A percentile compares a stretch with the other conserved stretches of the same genome.
These are phyloP conservation scores for Tinea pellionella DNA, from an alignment of 2,888 invertebrate genomes.

Conservation along the genomic window DNA sequence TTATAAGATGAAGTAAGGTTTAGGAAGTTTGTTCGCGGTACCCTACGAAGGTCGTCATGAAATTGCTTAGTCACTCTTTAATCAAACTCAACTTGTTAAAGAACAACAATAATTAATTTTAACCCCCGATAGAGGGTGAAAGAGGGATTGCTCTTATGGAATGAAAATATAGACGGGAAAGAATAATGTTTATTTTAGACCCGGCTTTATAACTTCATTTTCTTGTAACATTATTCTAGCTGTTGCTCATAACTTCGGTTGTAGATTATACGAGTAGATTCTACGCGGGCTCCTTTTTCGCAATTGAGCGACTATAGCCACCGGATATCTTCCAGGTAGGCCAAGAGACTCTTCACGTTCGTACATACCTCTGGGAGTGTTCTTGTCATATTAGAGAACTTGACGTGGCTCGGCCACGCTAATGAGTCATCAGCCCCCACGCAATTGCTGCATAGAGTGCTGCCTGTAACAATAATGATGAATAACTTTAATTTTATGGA, in stretches of 20 bases:
- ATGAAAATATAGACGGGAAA: neutral
- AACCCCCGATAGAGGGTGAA: neutral
- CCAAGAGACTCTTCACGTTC: too few relatives aligned
- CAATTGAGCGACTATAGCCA: too few relatives aligned
- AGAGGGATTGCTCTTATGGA: conserved; percentile 5
- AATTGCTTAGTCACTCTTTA: conserved; percentile 12
- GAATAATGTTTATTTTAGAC: neutral
- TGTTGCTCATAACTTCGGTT: neutral
- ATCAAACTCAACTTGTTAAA: conserved; percentile 11
- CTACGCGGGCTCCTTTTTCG: too few relatives aligned
- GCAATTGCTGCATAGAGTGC: too few relatives aligned
- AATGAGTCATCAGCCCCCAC: too few relatives aligned
- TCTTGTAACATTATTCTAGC: neutral
- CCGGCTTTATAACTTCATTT: neutral
- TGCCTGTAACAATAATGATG: too few relatives aligned
- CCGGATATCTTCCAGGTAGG: too few relatives aligned
- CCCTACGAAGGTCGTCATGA: neutral
- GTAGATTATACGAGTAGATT: too few relatives aligned
- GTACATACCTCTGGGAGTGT: too few relatives aligned
- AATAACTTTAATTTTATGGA: too few relatives aligned
- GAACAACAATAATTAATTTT: conserved; percentile 10
- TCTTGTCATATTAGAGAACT: too few relatives aligned
- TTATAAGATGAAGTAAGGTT: neutral
- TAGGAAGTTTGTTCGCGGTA: neutral
- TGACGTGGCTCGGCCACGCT: too few relatives aligned